These are phyloP conservation scores for Cydia fagiglandana DNA, from an alignment of 1,140 invertebrate species.

Conservation along the genomic window DNA sequence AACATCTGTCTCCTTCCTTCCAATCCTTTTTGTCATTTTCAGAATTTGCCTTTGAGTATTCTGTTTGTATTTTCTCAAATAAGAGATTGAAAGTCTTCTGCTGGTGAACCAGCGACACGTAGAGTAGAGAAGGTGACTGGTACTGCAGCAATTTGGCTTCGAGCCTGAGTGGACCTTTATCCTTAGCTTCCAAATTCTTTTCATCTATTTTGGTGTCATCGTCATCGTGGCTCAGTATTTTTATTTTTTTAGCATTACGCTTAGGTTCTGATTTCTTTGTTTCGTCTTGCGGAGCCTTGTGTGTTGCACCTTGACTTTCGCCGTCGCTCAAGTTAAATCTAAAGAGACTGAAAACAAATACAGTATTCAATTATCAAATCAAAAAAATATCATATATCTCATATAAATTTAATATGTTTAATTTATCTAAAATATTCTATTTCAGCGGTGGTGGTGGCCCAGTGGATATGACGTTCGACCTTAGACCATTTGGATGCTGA, in stretches of 20 bases:
- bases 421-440: no score
- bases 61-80: conserved; percentile 71
- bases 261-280: conserved; percentile 36
- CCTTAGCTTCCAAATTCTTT: conserved; percentile 57
- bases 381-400: no score
- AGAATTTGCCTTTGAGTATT: conserved; percentile 64
- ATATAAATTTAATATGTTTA: no score
- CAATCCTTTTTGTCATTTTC: conserved; percentile 54
- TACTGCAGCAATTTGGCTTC: conserved; percentile 73
- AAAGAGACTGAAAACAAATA: conserved; percentile 54
- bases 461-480: no score
- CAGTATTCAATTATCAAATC: no score
- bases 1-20: conserved; percentile 73
- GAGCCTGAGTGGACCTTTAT: conserved; percentile 76
- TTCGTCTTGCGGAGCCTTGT: conserved; percentile 48
- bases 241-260: conserved; percentile 34
- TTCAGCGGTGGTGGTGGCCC: no score
- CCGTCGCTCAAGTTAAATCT: conserved; percentile 56
- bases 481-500: no score
- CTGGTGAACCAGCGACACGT: conserved; percentile 70
- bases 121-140: conserved; percentile 78
- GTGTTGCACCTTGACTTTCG: conserved; percentile 52
- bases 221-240: conserved; percentile 43
- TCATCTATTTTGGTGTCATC: conserved; percentile 38
- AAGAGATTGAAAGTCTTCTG: conserved; percentile 66